Evolutionary conservation across 2,888 invertebrate species (phyloP), one percentile per base, ranked within the genome.

Genomic region (Cerceris rybyensis): DNA sequence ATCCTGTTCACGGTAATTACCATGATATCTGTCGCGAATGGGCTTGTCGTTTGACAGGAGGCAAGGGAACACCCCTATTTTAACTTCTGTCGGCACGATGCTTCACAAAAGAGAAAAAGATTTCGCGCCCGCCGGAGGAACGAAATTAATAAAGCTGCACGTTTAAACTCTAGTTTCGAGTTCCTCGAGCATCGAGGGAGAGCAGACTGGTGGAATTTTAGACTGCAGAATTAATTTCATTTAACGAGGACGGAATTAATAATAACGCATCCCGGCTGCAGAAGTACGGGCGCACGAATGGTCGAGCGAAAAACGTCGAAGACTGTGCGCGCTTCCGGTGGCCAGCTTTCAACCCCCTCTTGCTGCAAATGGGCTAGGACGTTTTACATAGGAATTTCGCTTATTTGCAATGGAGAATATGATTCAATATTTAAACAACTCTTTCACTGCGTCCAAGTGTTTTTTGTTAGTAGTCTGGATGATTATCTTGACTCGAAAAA

Each of bases 241-340:
- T 79, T 71, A 65, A 79, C 64, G 85, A 82, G 67, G 60, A 28
- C 11, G 58, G 66, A 75, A 75, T 78, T 84, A 81, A 81, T 80
- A 69, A 75, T 54, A 75, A 82, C 69, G 59, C 55, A 42, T 46
- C 64, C 60, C 71, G 79, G 28, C 28, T 28, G 28, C 28, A 28
- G 2, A 74, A 80, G 59, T 74, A 17, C 52, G 65, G 43, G n/a
- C 58, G 54, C 7, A 52, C 52, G 17, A 54, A 28, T 4, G 28
- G 28, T 28, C 28, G 67, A 57, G 59, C 64, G 65, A 80, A 59
- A 54, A 41, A 52, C 55, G 28, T 28, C 28, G 28, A 28, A 28
- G 28, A 28, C 28, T 28, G 28, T 70, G 28, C 65, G 58, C 58
- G 68, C 14, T 17, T 28, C 28, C 28, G 28, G 28, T 28, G 28